Conservation (phyloP, 2,113 vertebrate genomes). For the Psilopsiagon aymara region DNA sequence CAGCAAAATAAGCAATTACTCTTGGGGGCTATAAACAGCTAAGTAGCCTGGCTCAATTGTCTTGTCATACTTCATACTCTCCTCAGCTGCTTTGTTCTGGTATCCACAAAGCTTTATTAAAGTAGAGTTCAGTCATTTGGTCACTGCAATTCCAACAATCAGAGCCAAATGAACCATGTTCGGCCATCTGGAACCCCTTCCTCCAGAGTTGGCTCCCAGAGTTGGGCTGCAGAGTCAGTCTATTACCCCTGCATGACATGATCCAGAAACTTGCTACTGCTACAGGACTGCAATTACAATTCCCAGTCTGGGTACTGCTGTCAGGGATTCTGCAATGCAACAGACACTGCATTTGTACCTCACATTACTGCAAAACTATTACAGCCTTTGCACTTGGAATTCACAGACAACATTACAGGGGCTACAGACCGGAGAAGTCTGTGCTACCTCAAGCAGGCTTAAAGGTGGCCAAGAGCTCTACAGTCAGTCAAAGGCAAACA, state of each 20-base stretch:
- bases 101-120: conserved; percentile 42
- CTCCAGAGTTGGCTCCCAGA: conserved; percentile 18
- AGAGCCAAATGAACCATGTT: conserved; percentile 48
- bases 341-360: conserved; percentile 44
- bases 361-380: conserved; percentile 26
- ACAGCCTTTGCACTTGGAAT: conserved; percentile 5
- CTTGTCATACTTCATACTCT: conserved; percentile 20
- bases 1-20: conserved; percentile 11
- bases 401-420: not conserved
- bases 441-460: not conserved
- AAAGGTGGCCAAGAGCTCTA: not conserved
- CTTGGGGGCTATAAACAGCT: not conserved
- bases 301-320: conserved; percentile 31
- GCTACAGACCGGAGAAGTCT: not conserved
- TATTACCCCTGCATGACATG: conserved; percentile 10
- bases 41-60: conserved; percentile 24
- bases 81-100: conserved; percentile 30
- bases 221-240: conserved; percentile 26
- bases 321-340: conserved; percentile 57
- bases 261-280: conserved; percentile 28
- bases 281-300: conserved; percentile 47
- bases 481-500: not conserved
- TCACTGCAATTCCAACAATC: conserved; percentile 48
- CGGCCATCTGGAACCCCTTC: conserved; percentile 48
- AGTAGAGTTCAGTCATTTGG: conserved; percentile 47